Base-by-base conservation (phyloP, 2,797 vertebrate genomes). In the Sebastes vulpes region DNA sequence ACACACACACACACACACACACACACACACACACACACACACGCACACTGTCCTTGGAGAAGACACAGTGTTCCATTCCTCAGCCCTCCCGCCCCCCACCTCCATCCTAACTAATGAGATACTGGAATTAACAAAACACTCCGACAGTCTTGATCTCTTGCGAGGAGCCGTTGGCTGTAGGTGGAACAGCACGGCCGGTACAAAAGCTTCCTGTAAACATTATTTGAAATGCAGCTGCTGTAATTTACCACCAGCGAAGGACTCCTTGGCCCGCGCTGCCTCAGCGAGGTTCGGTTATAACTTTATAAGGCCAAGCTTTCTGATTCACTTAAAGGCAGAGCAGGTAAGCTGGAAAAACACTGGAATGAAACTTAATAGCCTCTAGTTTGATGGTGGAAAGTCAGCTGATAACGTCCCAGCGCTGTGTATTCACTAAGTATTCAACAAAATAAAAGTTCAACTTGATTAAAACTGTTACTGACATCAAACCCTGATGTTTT, bases 201-300 rank as follows among this genome's bases (percentile, higher is more conserved):
- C 85, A 79, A 83, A 84, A 65, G 76, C 82, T 92, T 92, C 90
- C 89, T 82, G 89, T 91, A 92, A 91, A 90, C 81, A 85, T 35
- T 12, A 79, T 92, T 57, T 83, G 91, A 89, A 85, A 86, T 53
- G 67, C 87, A 81, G 90, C 88, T 84, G 90, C 82, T 83, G 85
- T 77, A 78, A 82, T 90, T 89, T 81, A 89, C 87, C 88, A 87
- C 78, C 89, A 87, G 81, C 84, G 71, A 4, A 83, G 66, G 75
- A 79, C 67, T 74, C 48, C 67, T 74, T 53, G 57, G 75, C 73
- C 31, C 46, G 75, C 1, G 59, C 75, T 46, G 38, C 73, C 52
- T 77, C 74, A 12, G 4, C 32, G 9, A 71, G 8, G 25, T 56
- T 57, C n/a, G 0, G 28, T 71, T 88, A 48, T 68, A 83, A 79